Base-by-base conservation (phyloP, 2,888 invertebrate genomes). In the Eupithecia abbreviata region DNA sequence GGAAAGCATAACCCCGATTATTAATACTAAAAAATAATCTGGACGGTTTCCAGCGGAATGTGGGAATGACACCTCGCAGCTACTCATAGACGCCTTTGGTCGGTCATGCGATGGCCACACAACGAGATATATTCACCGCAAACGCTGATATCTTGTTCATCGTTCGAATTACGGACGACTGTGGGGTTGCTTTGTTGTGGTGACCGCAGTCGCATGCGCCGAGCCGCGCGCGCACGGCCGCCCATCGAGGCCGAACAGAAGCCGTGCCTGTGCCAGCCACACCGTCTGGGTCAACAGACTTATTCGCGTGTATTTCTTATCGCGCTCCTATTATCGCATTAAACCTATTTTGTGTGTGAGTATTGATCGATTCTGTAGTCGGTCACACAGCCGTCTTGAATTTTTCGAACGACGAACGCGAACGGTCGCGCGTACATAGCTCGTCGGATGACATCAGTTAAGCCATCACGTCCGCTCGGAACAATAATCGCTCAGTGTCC, bases 391-490 rank as follows among this genome's bases (percentile, higher is more conserved):
- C 85, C 88, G 90, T 90, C 91, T 92, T 91, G 89, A 90, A 88
- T 90, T 92, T 82, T 90, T 90, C 88, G 90, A 90, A 90, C 87
- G 87, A 85, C 89, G 89, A 88, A 87, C 88, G 89, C 85, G 91
- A 90, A 86, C 89, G 89, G 90, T 91, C 90, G 92, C 92, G 93
- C 91, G 90, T 89, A 88, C 90, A 88, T 88, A 89, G 92, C 89
- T 88, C 89, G 88, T 91, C 91, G 92, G 92, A 94, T 95, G 95
- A 95, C 95, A 95, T 95, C 95, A 94, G 95, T 95, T 94, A 93
- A 93, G 90, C 89, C 88, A 91, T 88, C 91, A 90, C 94, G 93
- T 92, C 93, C 93, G 94, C 86, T 91, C 88, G 90, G 90, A 90
- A 92, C 91, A 91, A 91, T 90, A 90, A 90, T 88, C 92, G 90